Evolutionary conservation across 64 coral and sea anemone species (phyloP).

Genomic region (Dendronephthya gigantea): DNA sequence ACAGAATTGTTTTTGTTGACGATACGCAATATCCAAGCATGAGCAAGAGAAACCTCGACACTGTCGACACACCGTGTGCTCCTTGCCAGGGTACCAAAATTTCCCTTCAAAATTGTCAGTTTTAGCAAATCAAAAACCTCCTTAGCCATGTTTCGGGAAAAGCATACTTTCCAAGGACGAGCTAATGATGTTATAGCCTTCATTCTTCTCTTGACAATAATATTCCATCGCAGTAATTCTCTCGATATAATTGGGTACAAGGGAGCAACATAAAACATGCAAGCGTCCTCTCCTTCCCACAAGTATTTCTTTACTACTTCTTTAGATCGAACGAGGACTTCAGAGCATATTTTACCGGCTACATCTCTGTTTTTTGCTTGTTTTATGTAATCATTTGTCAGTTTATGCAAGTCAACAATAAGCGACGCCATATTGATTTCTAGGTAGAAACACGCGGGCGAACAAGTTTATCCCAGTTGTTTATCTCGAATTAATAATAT

Average conservation of each 20-base stretch:
- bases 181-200: background rate
- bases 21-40: background rate
- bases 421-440: background rate
- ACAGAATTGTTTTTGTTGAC: background rate
- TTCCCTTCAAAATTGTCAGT: background rate
- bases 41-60: background rate
- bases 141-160: background rate
- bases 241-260: background rate
- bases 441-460: background rate
- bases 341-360: background rate
- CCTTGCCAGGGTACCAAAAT: background rate
- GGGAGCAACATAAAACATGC: background rate
- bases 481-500: background rate
- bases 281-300: background rate
- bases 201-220: background rate
- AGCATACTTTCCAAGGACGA: background rate
- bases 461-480: too few species aligned
- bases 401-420: background rate
- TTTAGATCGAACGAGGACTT: background rate
- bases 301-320: background rate
- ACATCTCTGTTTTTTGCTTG: background rate
- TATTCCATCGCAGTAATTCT: background rate
- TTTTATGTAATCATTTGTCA: background rate
- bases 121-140: background rate
- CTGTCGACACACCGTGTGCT: background rate